Percentiles rank a stretch among this genome's conserved stretches.
Conservation (phyloP, 2,888 invertebrate species). For the Conchocele bisecta region DNA sequence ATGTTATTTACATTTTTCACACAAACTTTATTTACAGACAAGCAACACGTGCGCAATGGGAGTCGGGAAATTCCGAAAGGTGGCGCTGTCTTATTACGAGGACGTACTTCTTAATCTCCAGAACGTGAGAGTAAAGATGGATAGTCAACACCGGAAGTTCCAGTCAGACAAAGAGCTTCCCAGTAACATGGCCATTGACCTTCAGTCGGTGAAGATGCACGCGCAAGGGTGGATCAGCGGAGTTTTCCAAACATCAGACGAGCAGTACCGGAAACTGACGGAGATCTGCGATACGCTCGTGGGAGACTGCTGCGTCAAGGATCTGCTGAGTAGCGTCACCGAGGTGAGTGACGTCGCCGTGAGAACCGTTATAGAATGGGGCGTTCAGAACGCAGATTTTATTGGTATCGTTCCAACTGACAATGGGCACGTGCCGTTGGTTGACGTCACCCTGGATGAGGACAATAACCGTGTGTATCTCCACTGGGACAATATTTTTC, state of each 20-base stretch:
- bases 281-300: constrained; percentile 37
- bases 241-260: constrained; percentile 33
- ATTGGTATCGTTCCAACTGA: constrained; percentile 54
- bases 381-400: constrained; percentile 46
- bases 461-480: constrained; percentile 43
- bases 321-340: constrained; percentile 16
- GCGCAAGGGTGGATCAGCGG: constrained; percentile 42
- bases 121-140: constrained; percentile 58
- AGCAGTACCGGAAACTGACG: constrained; percentile 20
- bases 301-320: constrained; percentile 28
- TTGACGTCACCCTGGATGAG: constrained; percentile 37
- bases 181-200: constrained; percentile 28
- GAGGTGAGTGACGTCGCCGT: not conserved
- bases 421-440: constrained; percentile 4
- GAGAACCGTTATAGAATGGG: constrained; percentile 39
- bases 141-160: constrained; percentile 26
- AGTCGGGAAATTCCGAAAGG: constrained; percentile 54
- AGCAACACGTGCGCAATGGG: constrained; percentile 24
- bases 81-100: constrained; percentile 53
- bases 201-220: constrained; percentile 4
- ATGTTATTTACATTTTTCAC: not conserved
- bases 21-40: constrained; percentile 6
- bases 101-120: constrained; percentile 57
- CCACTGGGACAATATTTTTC: constrained; percentile 51
- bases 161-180: constrained; percentile 55